A percentile compares a stretch with the other conserved stretches of the same genome.
These are phyloP conservation scores for Oreochromis niloticus DNA, from an alignment of 2,113 vertebrate genomes.

Conservation along the genomic window DNA sequence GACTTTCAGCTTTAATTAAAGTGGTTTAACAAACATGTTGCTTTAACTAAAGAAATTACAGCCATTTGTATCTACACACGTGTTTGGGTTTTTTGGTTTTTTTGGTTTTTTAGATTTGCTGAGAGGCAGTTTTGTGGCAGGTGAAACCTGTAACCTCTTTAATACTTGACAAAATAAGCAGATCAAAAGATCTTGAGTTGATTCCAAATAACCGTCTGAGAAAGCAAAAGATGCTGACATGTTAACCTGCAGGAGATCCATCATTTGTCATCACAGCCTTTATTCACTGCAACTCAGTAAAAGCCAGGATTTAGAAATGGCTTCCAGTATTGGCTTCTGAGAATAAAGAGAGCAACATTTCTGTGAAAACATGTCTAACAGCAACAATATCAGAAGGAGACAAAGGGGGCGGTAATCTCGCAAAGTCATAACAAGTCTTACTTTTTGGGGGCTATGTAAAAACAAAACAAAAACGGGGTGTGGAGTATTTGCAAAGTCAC, in stretches of 20 bases:
- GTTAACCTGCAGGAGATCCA: not conserved
- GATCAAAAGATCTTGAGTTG: not conserved
- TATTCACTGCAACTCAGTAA: not conserved
- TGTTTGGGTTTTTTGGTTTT: not conserved
- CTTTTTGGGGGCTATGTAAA: not conserved
- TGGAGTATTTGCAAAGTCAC: not conserved
- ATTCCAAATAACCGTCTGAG: not conserved
- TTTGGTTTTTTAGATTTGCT: not conserved
- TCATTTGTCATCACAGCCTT: not conserved
- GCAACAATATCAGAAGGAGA: not conserved
- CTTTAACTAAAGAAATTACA: not conserved
- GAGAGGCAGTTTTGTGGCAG: not conserved
- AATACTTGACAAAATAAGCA: not conserved
- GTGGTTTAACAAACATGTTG: not conserved
- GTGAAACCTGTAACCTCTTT: not conserved
- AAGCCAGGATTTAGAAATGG: not conserved
- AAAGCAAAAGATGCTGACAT: not conserved
- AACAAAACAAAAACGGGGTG: not conserved
- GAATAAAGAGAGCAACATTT: not conserved
- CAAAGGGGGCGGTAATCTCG: not conserved
- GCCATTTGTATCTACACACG: not conserved
- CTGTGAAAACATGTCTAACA: not conserved
- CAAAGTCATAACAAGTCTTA: not conserved
- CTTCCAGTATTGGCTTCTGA: not conserved
- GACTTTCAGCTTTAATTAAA: not conserved